Conservation (phyloP, 2,113 vertebrate genomes). For the Urocitellus parryii region DNA sequence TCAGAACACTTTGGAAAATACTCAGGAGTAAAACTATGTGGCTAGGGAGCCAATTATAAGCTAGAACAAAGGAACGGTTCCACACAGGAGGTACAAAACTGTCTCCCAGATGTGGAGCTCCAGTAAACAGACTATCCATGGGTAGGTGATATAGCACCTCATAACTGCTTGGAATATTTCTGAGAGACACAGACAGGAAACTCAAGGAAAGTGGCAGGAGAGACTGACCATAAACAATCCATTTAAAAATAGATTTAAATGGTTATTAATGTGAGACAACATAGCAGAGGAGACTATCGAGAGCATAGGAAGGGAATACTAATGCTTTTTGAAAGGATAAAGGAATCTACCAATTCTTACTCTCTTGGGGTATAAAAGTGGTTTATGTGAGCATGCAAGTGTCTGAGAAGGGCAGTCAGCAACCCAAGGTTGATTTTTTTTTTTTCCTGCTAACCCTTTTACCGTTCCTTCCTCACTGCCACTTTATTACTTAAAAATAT, state of each 20-base stretch:
- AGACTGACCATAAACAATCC: not conserved
- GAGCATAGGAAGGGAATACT: not conserved
- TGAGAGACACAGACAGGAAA: slow-evolving; percentile 10
- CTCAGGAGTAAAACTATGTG: not conserved
- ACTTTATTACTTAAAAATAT: not conserved
- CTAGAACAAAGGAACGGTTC: slow-evolving; percentile 42
- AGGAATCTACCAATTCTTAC: not conserved
- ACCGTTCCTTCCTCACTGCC: rapidly evolving
- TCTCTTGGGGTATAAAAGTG: not conserved
- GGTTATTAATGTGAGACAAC: not conserved
- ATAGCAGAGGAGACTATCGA: not conserved
- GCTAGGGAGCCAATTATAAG: slow-evolving; percentile 67
- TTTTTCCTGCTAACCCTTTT: not conserved
- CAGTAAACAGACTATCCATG: not conserved
- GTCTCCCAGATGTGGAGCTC: not conserved
- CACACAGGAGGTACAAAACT: not conserved
- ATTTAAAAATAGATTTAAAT: not conserved
- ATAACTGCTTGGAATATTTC: not conserved
- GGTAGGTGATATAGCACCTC: not conserved
- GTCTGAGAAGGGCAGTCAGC: too few relatives aligned
- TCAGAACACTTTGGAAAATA: not conserved
- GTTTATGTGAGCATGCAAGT: not conserved
- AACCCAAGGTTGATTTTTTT: not conserved
- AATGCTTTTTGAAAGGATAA: not conserved
- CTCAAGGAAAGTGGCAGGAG: not conserved